Percentiles rank a stretch among this genome's conserved stretches.
Conservation (phyloP, 1,140 invertebrate species). For the Trachymyrmex septentrionalis region DNA sequence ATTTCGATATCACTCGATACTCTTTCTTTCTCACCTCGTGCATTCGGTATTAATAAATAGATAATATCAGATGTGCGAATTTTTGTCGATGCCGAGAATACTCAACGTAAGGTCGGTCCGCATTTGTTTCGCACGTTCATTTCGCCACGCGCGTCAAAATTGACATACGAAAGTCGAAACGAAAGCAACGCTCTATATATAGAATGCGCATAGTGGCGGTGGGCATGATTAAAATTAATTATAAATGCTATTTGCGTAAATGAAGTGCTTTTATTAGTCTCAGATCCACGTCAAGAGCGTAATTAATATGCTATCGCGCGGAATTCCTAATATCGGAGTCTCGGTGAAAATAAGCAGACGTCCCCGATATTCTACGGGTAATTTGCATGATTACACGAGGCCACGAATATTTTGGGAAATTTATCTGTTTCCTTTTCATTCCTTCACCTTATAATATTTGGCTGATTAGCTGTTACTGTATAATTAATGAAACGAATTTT, state of each 20-base stretch:
- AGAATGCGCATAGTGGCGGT: background rate
- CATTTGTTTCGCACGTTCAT: background rate
- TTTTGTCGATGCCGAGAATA: slow-evolving; percentile 1
- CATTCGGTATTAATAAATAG: slow-evolving; percentile 1
- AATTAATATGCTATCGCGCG: slow-evolving; percentile 27
- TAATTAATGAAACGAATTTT: background rate
- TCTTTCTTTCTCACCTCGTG: background rate
- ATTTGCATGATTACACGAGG: background rate
- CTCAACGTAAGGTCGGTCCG: background rate
- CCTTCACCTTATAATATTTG: background rate
- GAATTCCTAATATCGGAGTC: slow-evolving; percentile 15
- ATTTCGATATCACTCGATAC: background rate
- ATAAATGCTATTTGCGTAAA: background rate
- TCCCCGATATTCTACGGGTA: background rate
- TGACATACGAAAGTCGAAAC: background rate
- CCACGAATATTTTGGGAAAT: background rate
- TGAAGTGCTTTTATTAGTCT: slow-evolving; percentile 12
- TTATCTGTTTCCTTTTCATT: background rate
- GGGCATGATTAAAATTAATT: slow-evolving; percentile 24
- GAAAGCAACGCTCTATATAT: slow-evolving; percentile 8
- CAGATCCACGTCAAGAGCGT: background rate
- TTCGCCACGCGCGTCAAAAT: background rate
- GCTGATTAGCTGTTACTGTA: background rate
- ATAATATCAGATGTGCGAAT: slow-evolving; percentile 18
- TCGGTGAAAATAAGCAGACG: background rate